Percentiles rank a stretch among this genome's conserved stretches.
Conservation (phyloP, 1,140 invertebrate genomes). For the Eulimnadia texana region DNA sequence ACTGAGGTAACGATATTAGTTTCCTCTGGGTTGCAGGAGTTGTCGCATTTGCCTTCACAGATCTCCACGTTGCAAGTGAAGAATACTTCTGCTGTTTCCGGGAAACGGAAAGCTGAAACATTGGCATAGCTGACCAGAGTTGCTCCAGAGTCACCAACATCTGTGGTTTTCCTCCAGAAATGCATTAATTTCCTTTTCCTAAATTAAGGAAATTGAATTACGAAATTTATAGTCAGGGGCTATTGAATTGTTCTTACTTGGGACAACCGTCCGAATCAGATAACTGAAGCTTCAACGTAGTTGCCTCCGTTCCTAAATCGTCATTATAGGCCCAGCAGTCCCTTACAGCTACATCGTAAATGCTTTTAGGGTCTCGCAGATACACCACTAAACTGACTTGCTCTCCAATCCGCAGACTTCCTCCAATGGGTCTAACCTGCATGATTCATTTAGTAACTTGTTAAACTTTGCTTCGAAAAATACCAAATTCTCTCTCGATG, state of each 20-base stretch:
- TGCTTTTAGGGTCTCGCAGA: slow-evolving; percentile 43
- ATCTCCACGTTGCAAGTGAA: slow-evolving; percentile 55
- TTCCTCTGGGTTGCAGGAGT: slow-evolving; percentile 21
- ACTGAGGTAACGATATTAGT: slow-evolving; percentile 15
- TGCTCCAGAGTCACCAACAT: slow-evolving; percentile 40
- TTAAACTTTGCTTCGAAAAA: neutral
- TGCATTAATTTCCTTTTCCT: slow-evolving; percentile 51
- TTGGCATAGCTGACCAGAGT: slow-evolving; percentile 48
- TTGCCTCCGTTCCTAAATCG: slow-evolving; percentile 41
- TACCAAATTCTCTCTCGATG: neutral
- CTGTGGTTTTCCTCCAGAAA: slow-evolving; percentile 42
- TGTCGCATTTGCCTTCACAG: slow-evolving; percentile 19
- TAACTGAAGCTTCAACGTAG: slow-evolving; percentile 44
- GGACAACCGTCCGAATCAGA: slow-evolving; percentile 49
- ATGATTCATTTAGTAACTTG: slow-evolving; percentile 20
- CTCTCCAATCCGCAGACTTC: slow-evolving; percentile 51
- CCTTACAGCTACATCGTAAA: slow-evolving; percentile 49
- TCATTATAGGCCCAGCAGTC: slow-evolving; percentile 57
- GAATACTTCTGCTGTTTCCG: slow-evolving; percentile 51
- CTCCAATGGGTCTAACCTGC: slow-evolving; percentile 39
- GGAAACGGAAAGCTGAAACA: slow-evolving; percentile 55
- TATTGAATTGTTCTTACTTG: slow-evolving; percentile 32
- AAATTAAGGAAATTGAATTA: slow-evolving; percentile 19
- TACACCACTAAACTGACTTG: slow-evolving; percentile 51
- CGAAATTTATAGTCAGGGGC: neutral